Conservation (phyloP, 1,140 invertebrate genomes). For the Vanessa atalanta region DNA sequence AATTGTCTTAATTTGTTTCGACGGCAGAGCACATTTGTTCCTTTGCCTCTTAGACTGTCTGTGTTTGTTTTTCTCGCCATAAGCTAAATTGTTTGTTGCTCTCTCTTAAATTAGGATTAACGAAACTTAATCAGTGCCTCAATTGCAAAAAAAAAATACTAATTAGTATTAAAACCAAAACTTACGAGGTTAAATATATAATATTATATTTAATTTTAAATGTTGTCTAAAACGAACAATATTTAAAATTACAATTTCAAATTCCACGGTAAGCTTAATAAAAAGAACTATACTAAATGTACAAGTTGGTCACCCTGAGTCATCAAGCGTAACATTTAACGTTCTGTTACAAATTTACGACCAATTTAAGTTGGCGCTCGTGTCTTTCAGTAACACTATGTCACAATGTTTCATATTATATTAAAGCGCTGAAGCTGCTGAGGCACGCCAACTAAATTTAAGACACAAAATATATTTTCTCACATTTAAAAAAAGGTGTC, state of each 20-base stretch:
- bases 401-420: slow-evolving; percentile 46
- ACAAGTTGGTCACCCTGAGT: slow-evolving; percentile 15
- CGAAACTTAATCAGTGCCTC: not conserved
- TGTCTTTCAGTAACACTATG: slow-evolving; percentile 46
- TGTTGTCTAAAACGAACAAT: no score
- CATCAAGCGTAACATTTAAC: slow-evolving; percentile 24
- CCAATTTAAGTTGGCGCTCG: slow-evolving; percentile 41
- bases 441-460: slow-evolving; percentile 25
- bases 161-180: no score
- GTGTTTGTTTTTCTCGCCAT: slow-evolving; percentile 39
- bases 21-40: not conserved
- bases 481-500: no score
- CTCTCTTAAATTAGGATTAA: not conserved
- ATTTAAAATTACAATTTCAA: no score
- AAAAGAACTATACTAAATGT: not conserved
- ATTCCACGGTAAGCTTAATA: not conserved
- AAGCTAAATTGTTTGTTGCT: slow-evolving; percentile 22
- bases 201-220: no score
- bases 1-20: slow-evolving; percentile 74
- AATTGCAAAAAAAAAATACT: not conserved
- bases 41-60: slow-evolving; percentile 41
- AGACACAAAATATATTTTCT: slow-evolving; percentile 2
- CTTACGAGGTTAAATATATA: no score
- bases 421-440: slow-evolving; percentile 39
- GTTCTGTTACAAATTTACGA: slow-evolving; percentile 39